Base-by-base conservation (phyloP, 1,140 invertebrate species). In the Thalassaphorura encarpata region DNA sequence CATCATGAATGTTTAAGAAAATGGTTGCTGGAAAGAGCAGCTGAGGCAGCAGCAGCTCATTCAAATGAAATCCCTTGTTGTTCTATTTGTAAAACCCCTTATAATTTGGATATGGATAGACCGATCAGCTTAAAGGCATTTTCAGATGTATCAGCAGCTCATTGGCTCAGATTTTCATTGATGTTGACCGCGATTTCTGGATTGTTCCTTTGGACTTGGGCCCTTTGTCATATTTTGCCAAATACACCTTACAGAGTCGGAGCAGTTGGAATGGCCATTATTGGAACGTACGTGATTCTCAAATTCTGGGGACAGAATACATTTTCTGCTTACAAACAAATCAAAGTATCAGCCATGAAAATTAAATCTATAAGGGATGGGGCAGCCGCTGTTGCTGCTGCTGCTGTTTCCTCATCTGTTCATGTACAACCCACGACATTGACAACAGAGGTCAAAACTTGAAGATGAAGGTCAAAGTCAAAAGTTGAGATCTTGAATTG, bases 241-340 rank as follows among this genome's bases (percentile, higher is more conserved):
- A 80, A 84, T 66, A 80, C 85, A 16, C 79, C 86, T 43, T 81
- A 87, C 62, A 76, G 85, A 60, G 84, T 89, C 66, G 71, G 87
- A 21, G 83, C 83, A 39, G 85, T 85, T 56, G 87, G 87, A 56
- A 74, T 80, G 16, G 84, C 85, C 36, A 73, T 89, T 23, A 76
- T 91, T 55, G 77, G 89, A 51, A 84, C 83, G 62, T 91, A 91
- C 67, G 77, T 91, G 48, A 89, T 86, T 52, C 78, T 89, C 62
- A 87, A 82, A 71, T 88, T 87, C 69, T 75, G 92, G 40, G 85
- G 87, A 48, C 79, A 88, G 66, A 89, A 88, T 68, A 87, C 87
- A 1, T 81, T 89, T 13, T 81, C 83, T 40, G 88, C 87, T 15
- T 90, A 89, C 73, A 86, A 90, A 66, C 78, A 87, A 31, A 87